Percentiles rank a stretch among this genome's conserved stretches.
Conservation (phyloP, 2,113 vertebrate genomes). For the Malurus melanocephalus region DNA sequence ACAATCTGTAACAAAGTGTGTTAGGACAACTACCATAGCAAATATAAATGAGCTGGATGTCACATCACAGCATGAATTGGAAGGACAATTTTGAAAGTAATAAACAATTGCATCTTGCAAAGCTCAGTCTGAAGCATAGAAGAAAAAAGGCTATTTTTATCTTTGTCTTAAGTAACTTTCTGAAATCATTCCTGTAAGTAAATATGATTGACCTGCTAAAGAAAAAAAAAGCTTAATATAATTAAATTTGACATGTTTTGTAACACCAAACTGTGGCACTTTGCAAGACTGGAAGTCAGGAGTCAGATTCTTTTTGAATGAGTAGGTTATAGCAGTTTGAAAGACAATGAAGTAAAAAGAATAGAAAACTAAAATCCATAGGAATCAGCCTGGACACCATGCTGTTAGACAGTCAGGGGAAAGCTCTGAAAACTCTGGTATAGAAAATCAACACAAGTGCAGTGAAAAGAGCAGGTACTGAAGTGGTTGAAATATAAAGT, state of each 20-base stretch:
- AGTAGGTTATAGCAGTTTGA: neutral
- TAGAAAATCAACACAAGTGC: neutral
- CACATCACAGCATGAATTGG: constrained; percentile 23
- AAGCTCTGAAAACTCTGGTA: neutral
- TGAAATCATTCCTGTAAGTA: constrained; percentile 28
- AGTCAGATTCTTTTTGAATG: neutral
- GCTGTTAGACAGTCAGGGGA: neutral
- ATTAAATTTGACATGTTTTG: constrained; percentile 21
- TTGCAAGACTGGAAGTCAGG: neutral
- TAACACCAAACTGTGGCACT: neutral
- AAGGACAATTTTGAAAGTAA: constrained; percentile 32
- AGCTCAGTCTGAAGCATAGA: neutral
- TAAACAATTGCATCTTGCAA: constrained; percentile 26
- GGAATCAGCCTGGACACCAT: neutral
- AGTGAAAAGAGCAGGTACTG: neutral
- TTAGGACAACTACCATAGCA: neutral
- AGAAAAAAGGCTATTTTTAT: constrained; percentile 17
- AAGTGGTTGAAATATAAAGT: neutral
- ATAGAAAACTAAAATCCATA: neutral
- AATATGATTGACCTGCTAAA: neutral
- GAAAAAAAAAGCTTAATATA: neutral
- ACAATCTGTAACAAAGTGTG: neutral
- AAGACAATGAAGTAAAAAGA: neutral
- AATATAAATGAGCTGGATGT: neutral
- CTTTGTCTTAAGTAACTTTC: constrained; percentile 36